Percentiles rank a stretch among this genome's conserved stretches.
Evolutionary conservation across 2,888 invertebrate species (phyloP).

Genomic region (Chrysolina americana): DNA sequence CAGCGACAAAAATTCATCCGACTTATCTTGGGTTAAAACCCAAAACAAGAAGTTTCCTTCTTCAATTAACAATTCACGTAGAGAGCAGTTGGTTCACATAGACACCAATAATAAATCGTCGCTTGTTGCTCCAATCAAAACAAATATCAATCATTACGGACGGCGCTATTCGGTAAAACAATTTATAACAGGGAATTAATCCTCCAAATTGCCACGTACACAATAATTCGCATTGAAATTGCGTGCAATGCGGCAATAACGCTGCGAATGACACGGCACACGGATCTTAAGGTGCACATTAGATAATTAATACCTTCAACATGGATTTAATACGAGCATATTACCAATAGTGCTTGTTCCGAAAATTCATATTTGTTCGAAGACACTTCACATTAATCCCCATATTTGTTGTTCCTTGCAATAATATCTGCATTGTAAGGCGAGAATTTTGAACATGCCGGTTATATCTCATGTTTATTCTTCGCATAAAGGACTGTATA

Average conservation of each 20-base stretch:
- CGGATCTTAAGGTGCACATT: constrained; percentile 44
- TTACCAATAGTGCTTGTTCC: constrained; percentile 5
- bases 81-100: background rate
- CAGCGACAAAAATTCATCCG: too few relatives aligned
- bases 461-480: background rate
- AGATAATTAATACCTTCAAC: constrained; percentile 49
- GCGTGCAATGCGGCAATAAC: constrained; percentile 39
- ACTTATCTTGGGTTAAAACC: too few relatives aligned
- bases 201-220: constrained; percentile 34
- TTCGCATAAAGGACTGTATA: background rate
- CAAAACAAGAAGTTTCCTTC: too few relatives aligned
- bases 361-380: background rate
- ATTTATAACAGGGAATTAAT: constrained; percentile 32
- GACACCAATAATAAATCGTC: constrained; percentile 1
- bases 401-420: background rate
- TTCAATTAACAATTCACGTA: background rate
- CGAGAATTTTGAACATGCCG: background rate
- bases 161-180: constrained; percentile 22
- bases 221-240: constrained; percentile 38
- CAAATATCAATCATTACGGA: constrained; percentile 33
- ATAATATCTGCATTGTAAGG: background rate
- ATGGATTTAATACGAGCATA: constrained; percentile 37
- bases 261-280: constrained; percentile 36
- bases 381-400: background rate
- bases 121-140: constrained; percentile 34